Base-by-base conservation (phyloP, 2,113 vertebrate genomes). In the Oxyruncus cristatus region DNA sequence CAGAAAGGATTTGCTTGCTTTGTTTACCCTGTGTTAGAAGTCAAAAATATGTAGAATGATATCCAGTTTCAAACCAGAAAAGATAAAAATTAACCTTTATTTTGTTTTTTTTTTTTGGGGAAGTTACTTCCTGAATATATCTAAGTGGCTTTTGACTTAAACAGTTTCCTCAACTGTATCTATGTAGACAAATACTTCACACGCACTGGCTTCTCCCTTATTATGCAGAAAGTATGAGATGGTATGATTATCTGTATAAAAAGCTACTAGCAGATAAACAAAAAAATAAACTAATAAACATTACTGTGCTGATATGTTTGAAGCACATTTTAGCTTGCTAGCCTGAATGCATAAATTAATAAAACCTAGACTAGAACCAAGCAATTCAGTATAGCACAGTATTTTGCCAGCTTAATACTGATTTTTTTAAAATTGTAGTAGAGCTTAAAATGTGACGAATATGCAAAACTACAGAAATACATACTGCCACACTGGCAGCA, bases 181-280 rank as follows among this genome's bases (percentile, higher is more conserved):
- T 74, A 26, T 77, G 82, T 35, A 84, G 82, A 91, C 73, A 97
- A 96, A 97, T 58, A 77, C 52, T 93, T 67, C 80, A 84, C 42
- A 86, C 77, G 21, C 92, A 96, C 81, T 95, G 77, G 19, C 35
- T 93, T 96, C 71, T 92, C 70, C 72, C 61, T 95, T 96, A 94
- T 53, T 79, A 86, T 15, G 21, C 55, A 93, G 93, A 92, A 96
- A 96, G 70, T 93, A 65, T 67, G 59, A 97, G 76, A 89, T 70
- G 30, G 37, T 44, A 88, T 70, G 73, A 84, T 83, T 93, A 96
- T 87, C 37, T 88, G 66, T 12, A 33, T 24, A 47, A 59, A 65
- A 85, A 83, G 7, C 14, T 68, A 47, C 23, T n/a, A 76, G 9
- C 8, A 84, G 50, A 71, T 32, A 47, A 58, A 62, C 8, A 2